Evolutionary conservation across 2,113 vertebrate species (phyloP), one percentile per base, ranked within the genome.

Genomic region (Eolophus roseicapilla): DNA sequence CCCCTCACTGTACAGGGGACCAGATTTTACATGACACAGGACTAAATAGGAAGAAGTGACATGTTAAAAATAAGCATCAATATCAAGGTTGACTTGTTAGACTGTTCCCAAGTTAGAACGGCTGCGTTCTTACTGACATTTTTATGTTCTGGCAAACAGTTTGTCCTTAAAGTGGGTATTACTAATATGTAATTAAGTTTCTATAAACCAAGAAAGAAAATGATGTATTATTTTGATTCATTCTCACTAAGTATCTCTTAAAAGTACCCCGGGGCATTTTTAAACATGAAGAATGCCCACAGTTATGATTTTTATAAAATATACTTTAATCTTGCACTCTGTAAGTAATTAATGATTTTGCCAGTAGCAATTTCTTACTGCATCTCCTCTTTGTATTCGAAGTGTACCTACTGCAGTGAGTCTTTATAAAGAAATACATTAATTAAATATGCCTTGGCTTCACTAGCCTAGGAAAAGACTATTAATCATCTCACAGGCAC

Each of bases 371-470:
- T 78, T 92, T 84, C 35, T 95, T 71, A 96, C 39, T 86, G 46
- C 55, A 88, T 41, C 28, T 71, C 33, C 41, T 94, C 74, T 86
- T 85, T 59, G 29, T 73, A 82, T 55, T 92, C 87, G 63, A 88
- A 90, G 53, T 70, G 76, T 62, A 90, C 82, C 87, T 93, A 96
- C 6, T 78, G 63, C 88, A 70, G 59, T 35, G 60, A 86, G 71
- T 46, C 57, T 88, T 86, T 63, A 77, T 77, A 80, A 70, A 86
- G 21, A 94, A 91, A 75, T 67, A 75, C 81, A 92, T 96, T 80
- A 53, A 95, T 95, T 96, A 95, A 96, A 88, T 71, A 77, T 50
- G 87, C 29, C 33, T 90, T 86, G 50, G 60, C 71, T 91, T 88
- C 49, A 19, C 59, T 17, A 83, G 75, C 75, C 59, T 27, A 77